Percentiles rank a stretch among this genome's conserved stretches.
phyloP scores from a whole-genome alignment of 2,113 vertebrate species.

The Cyprinodon variegatus region DNA sequence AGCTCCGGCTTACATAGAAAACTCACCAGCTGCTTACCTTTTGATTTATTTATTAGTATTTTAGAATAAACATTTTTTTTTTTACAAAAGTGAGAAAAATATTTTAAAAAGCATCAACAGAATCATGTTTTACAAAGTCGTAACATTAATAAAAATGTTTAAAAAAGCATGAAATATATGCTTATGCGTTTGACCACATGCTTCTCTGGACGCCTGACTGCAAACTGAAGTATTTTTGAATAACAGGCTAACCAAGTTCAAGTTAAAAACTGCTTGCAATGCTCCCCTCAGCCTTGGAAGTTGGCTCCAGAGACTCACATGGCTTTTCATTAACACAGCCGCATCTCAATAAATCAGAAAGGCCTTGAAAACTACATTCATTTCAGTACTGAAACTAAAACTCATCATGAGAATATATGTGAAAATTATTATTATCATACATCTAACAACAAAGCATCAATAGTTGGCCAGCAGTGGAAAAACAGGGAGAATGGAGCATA shows the following conservation, averaged over 20 bases:
- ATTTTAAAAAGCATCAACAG: no score
- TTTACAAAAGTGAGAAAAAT: constrained; percentile 2
- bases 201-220: neutral
- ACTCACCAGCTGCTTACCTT: neutral
- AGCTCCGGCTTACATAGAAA: neutral
- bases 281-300: neutral
- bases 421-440: no score
- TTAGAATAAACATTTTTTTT: constrained; percentile 2
- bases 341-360: neutral
- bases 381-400: neutral
- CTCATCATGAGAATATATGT: no score
- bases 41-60: constrained; percentile 37
- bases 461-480: no score
- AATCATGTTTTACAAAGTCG: no score
- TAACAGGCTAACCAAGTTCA: neutral
- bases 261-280: neutral
- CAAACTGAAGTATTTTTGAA: neutral
- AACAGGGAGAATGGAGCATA: no score
- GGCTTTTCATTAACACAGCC: neutral
- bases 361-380: neutral
- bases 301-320: neutral
- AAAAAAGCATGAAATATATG: neutral
- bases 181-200: neutral
- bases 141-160: no score
- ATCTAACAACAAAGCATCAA: no score